Conservation (phyloP, 64 coral and sea anemone species). For the Orbicella faveolata region DNA sequence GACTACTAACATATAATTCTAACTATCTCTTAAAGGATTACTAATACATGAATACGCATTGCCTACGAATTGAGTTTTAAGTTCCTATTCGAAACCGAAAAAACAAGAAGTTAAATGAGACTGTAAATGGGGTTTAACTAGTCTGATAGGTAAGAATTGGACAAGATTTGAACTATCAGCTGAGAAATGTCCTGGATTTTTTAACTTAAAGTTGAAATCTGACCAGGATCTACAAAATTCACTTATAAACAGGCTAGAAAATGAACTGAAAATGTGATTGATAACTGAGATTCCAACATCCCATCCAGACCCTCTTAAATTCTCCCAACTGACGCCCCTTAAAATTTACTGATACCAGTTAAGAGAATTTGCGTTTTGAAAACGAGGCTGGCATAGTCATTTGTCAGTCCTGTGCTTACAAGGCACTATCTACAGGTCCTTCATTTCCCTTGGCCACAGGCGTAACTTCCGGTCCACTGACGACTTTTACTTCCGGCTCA, state of each 20-base stretch:
- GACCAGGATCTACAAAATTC: too few relatives aligned
- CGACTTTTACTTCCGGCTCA: not conserved
- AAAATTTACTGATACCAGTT: not conserved
- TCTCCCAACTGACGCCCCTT: not conserved
- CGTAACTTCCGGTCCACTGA: not conserved
- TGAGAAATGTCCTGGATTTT: too few relatives aligned
- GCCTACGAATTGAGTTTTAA: too few relatives aligned
- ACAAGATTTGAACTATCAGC: too few relatives aligned
- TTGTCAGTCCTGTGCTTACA: not conserved
- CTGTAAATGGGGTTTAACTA: too few relatives aligned
- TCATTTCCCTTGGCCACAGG: not conserved
- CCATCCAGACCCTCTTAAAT: not conserved
- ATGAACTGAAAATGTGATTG: not conserved
- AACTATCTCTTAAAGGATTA: too few relatives aligned
- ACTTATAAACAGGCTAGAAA: not conserved
- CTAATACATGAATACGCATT: too few relatives aligned
- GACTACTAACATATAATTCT: too few relatives aligned
- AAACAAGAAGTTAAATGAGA: too few relatives aligned
- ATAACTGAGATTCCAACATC: not conserved
- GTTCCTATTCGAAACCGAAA: too few relatives aligned
- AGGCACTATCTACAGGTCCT: slow-evolving; percentile 10
- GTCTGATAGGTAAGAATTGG: too few relatives aligned
- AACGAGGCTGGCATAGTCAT: not conserved
- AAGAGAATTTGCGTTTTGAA: not conserved
- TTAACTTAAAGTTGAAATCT: too few relatives aligned